These are phyloP conservation scores for Rhinogobio ventralis DNA, from an alignment of 2,797 vertebrate species.

Conservation along the genomic window DNA sequence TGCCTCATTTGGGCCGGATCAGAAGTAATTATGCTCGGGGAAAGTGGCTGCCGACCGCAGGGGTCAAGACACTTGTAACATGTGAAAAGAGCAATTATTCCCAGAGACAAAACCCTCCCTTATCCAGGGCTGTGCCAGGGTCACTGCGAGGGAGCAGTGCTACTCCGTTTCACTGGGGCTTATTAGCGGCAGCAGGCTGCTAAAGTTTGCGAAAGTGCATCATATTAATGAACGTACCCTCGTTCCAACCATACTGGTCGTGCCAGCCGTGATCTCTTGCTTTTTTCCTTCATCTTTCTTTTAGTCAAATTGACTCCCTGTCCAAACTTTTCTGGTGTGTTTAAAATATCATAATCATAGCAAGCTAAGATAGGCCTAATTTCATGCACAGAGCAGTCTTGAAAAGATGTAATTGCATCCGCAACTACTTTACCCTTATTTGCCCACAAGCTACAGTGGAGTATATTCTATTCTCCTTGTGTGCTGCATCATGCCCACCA, in stretches of 20 bases:
- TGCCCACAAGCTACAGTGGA: constrained; percentile 63
- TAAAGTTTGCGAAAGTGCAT: constrained; percentile 81
- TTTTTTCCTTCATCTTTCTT: constrained; percentile 52
- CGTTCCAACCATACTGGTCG: constrained; percentile 66
- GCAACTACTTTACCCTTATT: constrained; percentile 33
- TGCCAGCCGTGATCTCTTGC: constrained; percentile 65
- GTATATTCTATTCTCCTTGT: not conserved
- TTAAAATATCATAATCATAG: constrained; percentile 83
- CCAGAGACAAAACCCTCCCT: constrained; percentile 84
- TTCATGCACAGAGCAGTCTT: constrained; percentile 56
- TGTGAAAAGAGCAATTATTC: constrained; percentile 90
- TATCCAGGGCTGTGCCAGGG: constrained; percentile 80
- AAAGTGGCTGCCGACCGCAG: constrained; percentile 80
- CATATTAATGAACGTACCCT: constrained; percentile 79
- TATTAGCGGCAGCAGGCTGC: constrained; percentile 81
- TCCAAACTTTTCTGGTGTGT: constrained; percentile 69
- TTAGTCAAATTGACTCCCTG: constrained; percentile 63
- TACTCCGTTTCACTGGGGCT: constrained; percentile 79
- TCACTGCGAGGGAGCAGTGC: constrained; percentile 77
- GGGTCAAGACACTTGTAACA: constrained; percentile 87
- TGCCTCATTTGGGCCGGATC: constrained; percentile 84
- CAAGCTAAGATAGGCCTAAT: constrained; percentile 71
- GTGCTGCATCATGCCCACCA: not conserved
- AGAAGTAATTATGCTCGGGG: constrained; percentile 82
- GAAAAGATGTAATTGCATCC: not conserved